Base-by-base conservation (phyloP, 2,888 invertebrate genomes). In the Tribolium freemani region DNA sequence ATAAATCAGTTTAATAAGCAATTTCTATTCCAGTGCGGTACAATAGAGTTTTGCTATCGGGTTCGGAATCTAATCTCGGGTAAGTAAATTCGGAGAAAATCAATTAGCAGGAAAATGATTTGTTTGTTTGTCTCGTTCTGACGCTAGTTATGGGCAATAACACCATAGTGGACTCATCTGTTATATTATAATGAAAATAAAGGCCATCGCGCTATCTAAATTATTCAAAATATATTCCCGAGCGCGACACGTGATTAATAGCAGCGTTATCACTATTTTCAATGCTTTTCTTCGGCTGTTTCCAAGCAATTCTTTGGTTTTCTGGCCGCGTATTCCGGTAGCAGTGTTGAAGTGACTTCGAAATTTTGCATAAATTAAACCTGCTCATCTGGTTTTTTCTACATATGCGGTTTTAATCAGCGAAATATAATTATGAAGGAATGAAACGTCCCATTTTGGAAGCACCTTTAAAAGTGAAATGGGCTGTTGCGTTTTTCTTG, bases 291-390 rank as follows among this genome's bases (percentile, higher is more conserved):
- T n/a, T n/a, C n/a, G n/a, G n/a, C n/a, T n/a, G n/a, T n/a, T 48
- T 60, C 60, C 60, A 60, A 26, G 48, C 60, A 46, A 30, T 58
- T 51, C 53, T 53, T 64, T 56, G 54, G 44, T 54, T 56, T 66
- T 66, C 66, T 66, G 48, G 46, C 31, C 69, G 72, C 72, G 72
- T 72, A 72, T 63, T 69, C 51, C 68, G 50, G 72, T 72, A 72
- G 72, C 72, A 63, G 63, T 69, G 69, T 70, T 70, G 70, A 67
- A 63, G 69, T 63, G 50, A 71, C 64, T 71, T 71, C 61, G 60
- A 61, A 78, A 77, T 76, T 78, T 77, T 61, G 75, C 74, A 76
- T 78, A 75, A 79, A 76, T 76, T 76, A 74, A 76, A 75, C 72
- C 75, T 64, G 76, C 72, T 73, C 73, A 76, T 75, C 77, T 70